Evolutionary conservation across 2,888 invertebrate species (phyloP).

Genomic region (Polydrusus cervinus): DNA sequence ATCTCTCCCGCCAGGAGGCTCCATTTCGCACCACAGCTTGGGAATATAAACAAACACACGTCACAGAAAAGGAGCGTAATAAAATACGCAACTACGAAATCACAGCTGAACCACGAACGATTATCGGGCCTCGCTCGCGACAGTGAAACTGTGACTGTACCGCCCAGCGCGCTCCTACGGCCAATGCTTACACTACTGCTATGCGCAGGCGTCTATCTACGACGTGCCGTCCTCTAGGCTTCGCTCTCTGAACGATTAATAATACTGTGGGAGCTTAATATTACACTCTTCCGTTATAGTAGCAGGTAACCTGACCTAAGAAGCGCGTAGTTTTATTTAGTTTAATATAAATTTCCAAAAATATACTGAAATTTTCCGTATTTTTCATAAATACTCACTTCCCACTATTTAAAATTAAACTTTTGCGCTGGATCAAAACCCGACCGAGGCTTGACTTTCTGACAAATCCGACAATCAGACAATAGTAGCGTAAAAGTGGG

Average conservation of each 20-base stretch:
- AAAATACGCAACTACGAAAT: constrained; percentile 55
- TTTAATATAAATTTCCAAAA: constrained; percentile 62
- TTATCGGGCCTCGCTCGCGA: constrained; percentile 44
- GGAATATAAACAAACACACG: constrained; percentile 57
- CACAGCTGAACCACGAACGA: constrained; percentile 66
- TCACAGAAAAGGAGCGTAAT: constrained; percentile 46
- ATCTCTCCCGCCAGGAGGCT: constrained; percentile 91
- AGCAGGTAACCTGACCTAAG: constrained; percentile 63
- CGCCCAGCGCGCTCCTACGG: constrained; percentile 68
- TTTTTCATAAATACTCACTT: constrained; percentile 34
- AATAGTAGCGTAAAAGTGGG: constrained; percentile 64
- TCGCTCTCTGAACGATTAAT: constrained; percentile 58
- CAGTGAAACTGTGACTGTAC: constrained; percentile 67
- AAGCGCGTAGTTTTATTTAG: constrained; percentile 61
- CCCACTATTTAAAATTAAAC: constrained; percentile 33
- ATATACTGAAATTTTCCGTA: constrained; percentile 56
- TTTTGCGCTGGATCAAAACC: constrained; percentile 20
- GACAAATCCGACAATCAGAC: constrained; percentile 36
- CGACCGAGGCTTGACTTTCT: constrained; percentile 15
- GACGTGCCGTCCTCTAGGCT: constrained; percentile 61
- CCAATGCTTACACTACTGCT: constrained; percentile 66
- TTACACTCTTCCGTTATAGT: constrained; percentile 52
- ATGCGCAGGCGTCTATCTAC: constrained; percentile 63
- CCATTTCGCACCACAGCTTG: constrained; percentile 80
- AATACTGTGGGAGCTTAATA: constrained; percentile 54